Evolutionary conservation across 2,797 vertebrate species (phyloP), one percentile per base, ranked within the genome.

Genomic region (Lophotriccus pileatus): DNA sequence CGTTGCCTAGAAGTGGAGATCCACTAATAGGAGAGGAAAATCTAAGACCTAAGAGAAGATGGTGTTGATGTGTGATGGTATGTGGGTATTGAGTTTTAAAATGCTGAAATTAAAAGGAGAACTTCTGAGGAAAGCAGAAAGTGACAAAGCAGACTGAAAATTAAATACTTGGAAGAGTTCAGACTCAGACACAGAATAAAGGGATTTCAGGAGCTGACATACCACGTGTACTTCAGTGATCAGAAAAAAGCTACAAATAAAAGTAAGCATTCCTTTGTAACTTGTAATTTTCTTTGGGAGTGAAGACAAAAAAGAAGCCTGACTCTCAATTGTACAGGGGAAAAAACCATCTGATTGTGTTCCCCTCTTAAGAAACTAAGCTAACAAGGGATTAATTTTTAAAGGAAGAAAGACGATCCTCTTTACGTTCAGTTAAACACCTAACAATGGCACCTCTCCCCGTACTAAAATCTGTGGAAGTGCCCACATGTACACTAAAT

Each of bases 361-460:
- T 84, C 25, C 15, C 21, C 56, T 91, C 69, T 63, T 37, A 79
- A 86, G 82, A 93, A 95, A 93, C 72, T 86, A 88, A 93, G 55
- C 73, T 92, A 97, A 93, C 84, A 90, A 75, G 69, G 36, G 79
- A 79, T 94, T 96, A 84, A 76, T 90, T 88, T 88, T 96, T 76
- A 93, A 88, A 86, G 77, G 87, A 94, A 86, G 58, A 80, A 95
- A 84, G 73, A 39, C 0, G 0, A 91, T 94, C 91, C 32, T 93
- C 87, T 92, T 67, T 84, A 30, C 73, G 79, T 90, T 92, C 79
- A 79, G 82, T 87, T 78, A 86, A 91, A 81, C 67, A 36, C 41
- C 44, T 73, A 91, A 92, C 84, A 86, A 90, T 86, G 70, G 50
- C 55, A 56, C 66, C 88, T 92, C 73, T 91, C 36, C 76, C 56